Base-by-base conservation (phyloP, 2,888 invertebrate species). In the Archips xylosteana region DNA sequence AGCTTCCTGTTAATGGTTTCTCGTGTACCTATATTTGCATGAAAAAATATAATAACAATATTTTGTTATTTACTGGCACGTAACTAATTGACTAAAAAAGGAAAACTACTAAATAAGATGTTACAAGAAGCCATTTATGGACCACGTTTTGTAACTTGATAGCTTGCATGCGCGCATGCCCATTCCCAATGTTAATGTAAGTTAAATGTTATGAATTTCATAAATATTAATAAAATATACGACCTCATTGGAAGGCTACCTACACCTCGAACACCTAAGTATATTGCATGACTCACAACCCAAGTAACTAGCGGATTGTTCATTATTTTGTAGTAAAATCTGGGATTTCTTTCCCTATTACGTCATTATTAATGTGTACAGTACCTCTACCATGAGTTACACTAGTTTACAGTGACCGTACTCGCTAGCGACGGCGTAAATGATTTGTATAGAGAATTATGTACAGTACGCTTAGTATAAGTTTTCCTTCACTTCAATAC, bases 171-270 rank as follows among this genome's bases (percentile, higher is more conserved):
- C 23, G 23, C 23, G 1, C 23, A 66, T 65, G 54, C 66, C 71
- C 54, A 66, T 71, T 71, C 42, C 15, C 54, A 72, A 71, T 71
- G 71, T 71, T 54, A 66, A 72, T 62, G 59, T 54, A 67, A 36
- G 61, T 49, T 47, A 67, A 62, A 72, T 67, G 67, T 66, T 67
- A 72, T 67, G 62, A 72, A 71, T 71, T 71, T 62, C 62, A 72
- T 72, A 72, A 66, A 67, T 72, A 67, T 67, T 72, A 45, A 67
- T 67, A 67, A 71, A 71, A 67, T 54, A 54, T 45, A 62, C 54
- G 61, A 62, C 67, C 67, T 72, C 54, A 49, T 36, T 15, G 15
- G 66, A 13, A 34, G 65, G 65, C 65, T 65, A n/a, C 60, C 13
- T 13, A 34, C 39, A 39, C 36, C 34, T 32, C 49, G 34, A 32